These are phyloP conservation scores for Helicoverpa assulta DNA, from an alignment of 2,888 invertebrate species.

Conservation along the genomic window DNA sequence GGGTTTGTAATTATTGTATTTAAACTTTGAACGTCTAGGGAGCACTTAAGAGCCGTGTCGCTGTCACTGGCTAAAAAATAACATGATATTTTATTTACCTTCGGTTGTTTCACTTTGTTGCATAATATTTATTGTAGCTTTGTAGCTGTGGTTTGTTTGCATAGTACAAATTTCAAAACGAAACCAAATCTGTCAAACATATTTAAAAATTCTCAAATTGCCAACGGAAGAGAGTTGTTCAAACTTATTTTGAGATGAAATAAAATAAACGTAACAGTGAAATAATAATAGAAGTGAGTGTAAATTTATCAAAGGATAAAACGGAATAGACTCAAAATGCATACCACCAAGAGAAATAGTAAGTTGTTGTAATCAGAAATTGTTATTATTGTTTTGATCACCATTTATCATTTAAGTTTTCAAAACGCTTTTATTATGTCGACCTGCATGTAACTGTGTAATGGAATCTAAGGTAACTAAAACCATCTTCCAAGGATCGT, in stretches of 20 bases:
- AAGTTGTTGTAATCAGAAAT: slow-evolving; percentile 4
- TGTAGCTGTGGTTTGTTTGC: neutral
- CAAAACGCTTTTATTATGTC: too few species aligned
- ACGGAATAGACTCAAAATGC: slow-evolving; percentile 26
- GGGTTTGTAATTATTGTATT: too few species aligned
- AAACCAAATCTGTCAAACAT: neutral
- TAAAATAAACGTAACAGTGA: neutral
- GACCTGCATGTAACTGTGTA: neutral
- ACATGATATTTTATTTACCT: too few species aligned
- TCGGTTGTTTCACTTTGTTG: too few species aligned
- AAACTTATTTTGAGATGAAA: neutral
- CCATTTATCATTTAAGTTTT: too few species aligned
- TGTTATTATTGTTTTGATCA: too few species aligned
- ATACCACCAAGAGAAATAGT: slow-evolving; percentile 30
- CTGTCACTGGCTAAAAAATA: too few species aligned
- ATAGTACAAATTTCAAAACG: neutral
- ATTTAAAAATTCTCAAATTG: slow-evolving; percentile 2
- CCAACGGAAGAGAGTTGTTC: neutral
- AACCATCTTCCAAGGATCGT: too few species aligned
- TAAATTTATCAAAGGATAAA: neutral
- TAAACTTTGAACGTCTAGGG: too few species aligned
- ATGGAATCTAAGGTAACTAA: too few species aligned
- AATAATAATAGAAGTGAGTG: neutral
- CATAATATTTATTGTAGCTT: too few species aligned
- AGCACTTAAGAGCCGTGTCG: too few species aligned